Base-by-base conservation (phyloP, 2,113 vertebrate genomes). In the Pelecanus crispus region DNA sequence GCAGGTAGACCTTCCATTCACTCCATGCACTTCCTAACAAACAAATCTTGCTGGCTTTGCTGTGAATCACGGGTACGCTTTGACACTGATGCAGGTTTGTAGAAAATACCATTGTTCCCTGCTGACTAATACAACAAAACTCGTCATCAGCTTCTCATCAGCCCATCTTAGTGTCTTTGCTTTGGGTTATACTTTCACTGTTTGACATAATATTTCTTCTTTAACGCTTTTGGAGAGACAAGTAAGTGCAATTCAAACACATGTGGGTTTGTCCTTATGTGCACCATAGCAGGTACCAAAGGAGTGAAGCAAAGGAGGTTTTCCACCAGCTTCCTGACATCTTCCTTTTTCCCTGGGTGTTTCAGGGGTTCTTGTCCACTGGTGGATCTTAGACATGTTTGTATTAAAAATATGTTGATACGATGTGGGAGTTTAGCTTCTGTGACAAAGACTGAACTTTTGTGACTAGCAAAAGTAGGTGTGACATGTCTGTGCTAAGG, bases 191-290 rank as follows among this genome's bases (percentile, higher is more conserved):
- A 49, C 88, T 58, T 53, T 75, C 45, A 58, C 89, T 31, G 0
- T 92, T 82, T 94, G 78, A 94, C 2, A 38, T 90, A 96, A 10
- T 89, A 78, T 96, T 92, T 96, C 94, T 94, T 75, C 92, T 86
- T 91, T 92, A 95, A 90, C 83, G 97, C 87, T 88, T 58, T 95
- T 95, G 96, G 95, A 94, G 79, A 86, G 78, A 83, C 93, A 94
- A 95, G 96, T 89, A 96, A 97, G 95, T 95, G 95, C 84, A 89
- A 31, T 29, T 66, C 38, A 18, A 80, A 16, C 42, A 6, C 10
- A 6, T 0, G 2, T 59, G 88, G 82, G 47, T 93, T 92, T 90
- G 80, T 74, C 24, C 13, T 92, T 66, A 8, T 1, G 2, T 32
- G 73, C 55, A 32, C 67, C 38, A 5, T 29, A 74, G 86, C 81